Percentiles rank a stretch among this genome's conserved stretches.
Conservation (phyloP, 2,888 invertebrate species). For the Drosophila anceps region DNA sequence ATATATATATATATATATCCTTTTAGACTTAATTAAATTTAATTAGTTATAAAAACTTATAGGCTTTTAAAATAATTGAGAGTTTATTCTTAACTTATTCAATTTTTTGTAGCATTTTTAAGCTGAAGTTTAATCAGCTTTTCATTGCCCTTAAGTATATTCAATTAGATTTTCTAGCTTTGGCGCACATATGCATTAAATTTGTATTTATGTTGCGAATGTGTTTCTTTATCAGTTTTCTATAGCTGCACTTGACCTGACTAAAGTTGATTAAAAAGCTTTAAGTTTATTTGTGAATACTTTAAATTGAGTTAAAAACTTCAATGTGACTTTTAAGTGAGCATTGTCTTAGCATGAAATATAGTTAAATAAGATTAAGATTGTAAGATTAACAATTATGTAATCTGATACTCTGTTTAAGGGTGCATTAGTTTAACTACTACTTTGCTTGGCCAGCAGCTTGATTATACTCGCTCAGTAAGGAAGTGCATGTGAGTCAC, state of each 20-base stretch:
- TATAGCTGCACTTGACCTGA: neutral
- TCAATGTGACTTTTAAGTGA: neutral
- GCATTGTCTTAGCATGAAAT: slow-evolving; percentile 3
- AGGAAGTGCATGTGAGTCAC: no score
- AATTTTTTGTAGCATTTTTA: neutral
- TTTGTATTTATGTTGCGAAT: neutral
- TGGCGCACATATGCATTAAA: neutral
- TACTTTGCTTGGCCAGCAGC: no score
- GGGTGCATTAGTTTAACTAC: no score
- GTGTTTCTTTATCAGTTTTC: neutral
- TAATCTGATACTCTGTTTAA: no score
- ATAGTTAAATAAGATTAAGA: neutral
- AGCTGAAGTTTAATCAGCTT: neutral
- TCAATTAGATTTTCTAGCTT: neutral
- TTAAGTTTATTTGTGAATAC: neutral
- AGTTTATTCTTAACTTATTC: neutral
- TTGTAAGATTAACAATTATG: no score
- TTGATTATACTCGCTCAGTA: no score
- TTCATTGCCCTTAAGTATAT: neutral
- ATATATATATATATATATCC: no score
- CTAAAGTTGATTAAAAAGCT: neutral
- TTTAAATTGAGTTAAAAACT: neutral
- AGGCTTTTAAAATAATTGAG: neutral
- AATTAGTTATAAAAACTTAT: neutral
- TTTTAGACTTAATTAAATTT: neutral